Base-by-base conservation (phyloP, 2,113 vertebrate species). In the Alethe diademata region DNA sequence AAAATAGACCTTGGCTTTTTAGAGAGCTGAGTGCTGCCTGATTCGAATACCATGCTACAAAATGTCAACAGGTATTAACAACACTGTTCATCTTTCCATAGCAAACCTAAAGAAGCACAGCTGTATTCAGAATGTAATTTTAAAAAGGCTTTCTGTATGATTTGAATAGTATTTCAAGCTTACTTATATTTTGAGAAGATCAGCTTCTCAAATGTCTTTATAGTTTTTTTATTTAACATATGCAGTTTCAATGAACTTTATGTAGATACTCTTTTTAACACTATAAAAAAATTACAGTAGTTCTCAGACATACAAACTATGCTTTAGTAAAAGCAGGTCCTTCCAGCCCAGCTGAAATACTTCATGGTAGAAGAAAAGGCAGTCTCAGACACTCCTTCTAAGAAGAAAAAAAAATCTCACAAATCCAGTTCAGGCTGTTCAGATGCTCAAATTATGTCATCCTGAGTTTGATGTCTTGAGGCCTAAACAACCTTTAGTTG, bases 31-130 rank as follows among this genome's bases (percentile, higher is more conserved):
- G 61, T 65, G 42, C 90, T 93, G 74, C 90, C 91, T 56, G 70
- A 87, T 95, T 90, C 75, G 86, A 82, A 92, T 96, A 84, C 94
- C 86, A 50, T 64, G 53, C 61, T 94, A 19, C 73, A 78, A 90
- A 81, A 70, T 4, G 3, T 91, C 83, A 96, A 92, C 95, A 95
- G 87, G 78, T 96, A 95, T 83, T 92, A 91, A 91, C 51, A 84
- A 28, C 38, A 50, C 62, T 89, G 42, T 86, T 92, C 58, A 48
- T 81, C 62, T 76, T 95, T 80, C 69, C 71, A 62, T 42, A 86
- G 56, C 74, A 86, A 93, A 94, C 85, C 71, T 85, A 48, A 80
- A 78, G 71, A 33, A 74, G 23, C 54, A 51, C 48, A 91, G 66
- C 86, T 85, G 45, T 87, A 78, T 75, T 57, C 35, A 60, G 53